Evolutionary conservation across 2,797 vertebrate genomes (phyloP).

Genomic region (Fundulus diaphanus): DNA sequence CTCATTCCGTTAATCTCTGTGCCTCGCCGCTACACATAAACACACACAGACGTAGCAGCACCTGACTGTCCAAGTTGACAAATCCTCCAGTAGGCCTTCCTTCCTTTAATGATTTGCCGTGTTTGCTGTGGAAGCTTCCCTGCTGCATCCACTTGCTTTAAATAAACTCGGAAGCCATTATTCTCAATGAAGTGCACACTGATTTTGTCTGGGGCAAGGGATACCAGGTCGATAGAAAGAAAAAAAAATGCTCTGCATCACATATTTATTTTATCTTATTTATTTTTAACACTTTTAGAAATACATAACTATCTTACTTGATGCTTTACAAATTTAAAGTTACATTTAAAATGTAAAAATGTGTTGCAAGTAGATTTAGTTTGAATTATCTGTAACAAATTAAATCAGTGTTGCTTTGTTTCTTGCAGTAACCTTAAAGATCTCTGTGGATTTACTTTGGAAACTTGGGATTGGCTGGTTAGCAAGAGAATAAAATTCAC

Average conservation of each 20-base stretch:
- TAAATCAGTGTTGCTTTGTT: background rate
- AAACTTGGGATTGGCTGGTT: background rate
- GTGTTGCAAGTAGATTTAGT: background rate
- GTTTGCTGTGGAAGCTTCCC: slow-evolving; percentile 65
- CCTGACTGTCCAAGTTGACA: slow-evolving; percentile 50
- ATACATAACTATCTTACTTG: slow-evolving; percentile 22
- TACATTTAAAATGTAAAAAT: slow-evolving; percentile 5
- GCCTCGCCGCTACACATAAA: slow-evolving; percentile 36
- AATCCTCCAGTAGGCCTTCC: slow-evolving; percentile 52
- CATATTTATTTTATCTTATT: too few relatives aligned
- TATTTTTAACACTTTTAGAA: background rate
- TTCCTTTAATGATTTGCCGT: slow-evolving; percentile 71
- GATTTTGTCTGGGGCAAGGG: slow-evolving; percentile 38
- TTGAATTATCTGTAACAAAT: background rate
- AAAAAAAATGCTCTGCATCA: slow-evolving; percentile 40
- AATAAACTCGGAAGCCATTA: slow-evolving; percentile 61
- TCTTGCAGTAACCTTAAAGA: background rate
- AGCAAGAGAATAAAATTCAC: background rate
- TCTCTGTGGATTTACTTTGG: background rate
- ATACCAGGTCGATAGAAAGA: slow-evolving; percentile 59
- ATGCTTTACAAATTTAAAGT: slow-evolving; percentile 19
- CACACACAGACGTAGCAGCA: slow-evolving; percentile 45
- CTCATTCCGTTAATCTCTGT: slow-evolving; percentile 38
- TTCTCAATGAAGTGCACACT: slow-evolving; percentile 65
- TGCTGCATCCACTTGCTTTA: slow-evolving; percentile 64